Conservation (phyloP, 2,888 invertebrate species). For the Polydesmus complanatus region DNA sequence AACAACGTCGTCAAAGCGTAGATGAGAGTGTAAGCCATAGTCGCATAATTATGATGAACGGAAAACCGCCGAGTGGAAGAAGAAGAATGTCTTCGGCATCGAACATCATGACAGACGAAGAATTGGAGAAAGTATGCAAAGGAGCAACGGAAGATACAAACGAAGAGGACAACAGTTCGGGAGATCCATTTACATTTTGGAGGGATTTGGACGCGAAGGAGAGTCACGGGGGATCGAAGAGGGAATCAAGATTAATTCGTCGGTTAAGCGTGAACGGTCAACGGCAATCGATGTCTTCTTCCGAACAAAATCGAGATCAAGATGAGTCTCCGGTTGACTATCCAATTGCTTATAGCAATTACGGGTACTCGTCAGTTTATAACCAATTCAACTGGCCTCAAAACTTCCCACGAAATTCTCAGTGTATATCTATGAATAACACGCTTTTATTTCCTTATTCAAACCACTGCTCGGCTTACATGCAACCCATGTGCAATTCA, state of each 20-base stretch:
- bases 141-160: neutral
- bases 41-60: neutral
- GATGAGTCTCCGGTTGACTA: neutral
- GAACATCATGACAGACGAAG: neutral
- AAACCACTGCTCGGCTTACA: neutral
- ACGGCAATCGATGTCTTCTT: neutral
- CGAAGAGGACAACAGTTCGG: neutral
- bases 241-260: constrained; percentile 2
- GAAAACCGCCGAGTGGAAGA: neutral
- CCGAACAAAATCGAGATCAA: neutral
- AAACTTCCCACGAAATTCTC: neutral
- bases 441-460: neutral
- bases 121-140: neutral
- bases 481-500: neutral
- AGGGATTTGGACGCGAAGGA: constrained; percentile 3
- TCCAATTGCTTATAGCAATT: neutral
- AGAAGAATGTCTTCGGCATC: neutral
- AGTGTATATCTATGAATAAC: neutral
- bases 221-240: neutral
- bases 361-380: neutral
- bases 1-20: neutral
- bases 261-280: constrained; percentile 11
- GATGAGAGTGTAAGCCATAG: neutral
- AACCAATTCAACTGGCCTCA: neutral
- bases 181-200: constrained; percentile 12